Evolutionary conservation across 64 coral and sea anemone genomes (phyloP).

Genomic region (Stylophora pistillata): DNA sequence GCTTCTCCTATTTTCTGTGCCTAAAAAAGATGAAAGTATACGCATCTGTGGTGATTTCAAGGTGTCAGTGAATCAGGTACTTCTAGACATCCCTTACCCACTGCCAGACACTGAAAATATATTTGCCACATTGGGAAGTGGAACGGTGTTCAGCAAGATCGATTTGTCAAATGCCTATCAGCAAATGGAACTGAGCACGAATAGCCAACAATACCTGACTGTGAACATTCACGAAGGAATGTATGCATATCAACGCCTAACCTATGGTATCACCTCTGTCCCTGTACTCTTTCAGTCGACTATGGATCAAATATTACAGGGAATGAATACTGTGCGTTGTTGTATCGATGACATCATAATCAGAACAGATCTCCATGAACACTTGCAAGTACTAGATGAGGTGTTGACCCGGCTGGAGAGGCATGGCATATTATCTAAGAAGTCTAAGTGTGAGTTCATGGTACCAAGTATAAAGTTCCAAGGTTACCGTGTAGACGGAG

Average conservation of each 20-base stretch:
- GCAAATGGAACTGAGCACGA: slow-evolving; percentile 45
- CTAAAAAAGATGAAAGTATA: slow-evolving; percentile 34
- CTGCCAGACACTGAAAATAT: slow-evolving; percentile 49
- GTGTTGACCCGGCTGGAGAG: slow-evolving; percentile 43
- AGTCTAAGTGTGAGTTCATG: slow-evolving; percentile 56
- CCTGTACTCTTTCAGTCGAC: slow-evolving; percentile 56
- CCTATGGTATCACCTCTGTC: slow-evolving; percentile 47
- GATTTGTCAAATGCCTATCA: slow-evolving; percentile 50
- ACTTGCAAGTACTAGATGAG: slow-evolving; percentile 59
- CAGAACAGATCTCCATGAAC: slow-evolving; percentile 38
- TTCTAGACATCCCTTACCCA: slow-evolving; percentile 34
- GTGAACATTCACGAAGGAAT: slow-evolving; percentile 53
- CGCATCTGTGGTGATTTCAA: slow-evolving; percentile 57
- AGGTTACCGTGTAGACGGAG: slow-evolving; percentile 28
- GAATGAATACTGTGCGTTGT: slow-evolving; percentile 31
- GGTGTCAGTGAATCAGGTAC: slow-evolving; percentile 19
- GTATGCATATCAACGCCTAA: slow-evolving; percentile 60
- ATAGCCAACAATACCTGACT: slow-evolving; percentile 52
- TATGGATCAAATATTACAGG: slow-evolving; percentile 62
- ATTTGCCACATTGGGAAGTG: slow-evolving; percentile 45
- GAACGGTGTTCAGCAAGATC: slow-evolving; percentile 60
- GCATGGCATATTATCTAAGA: slow-evolving; percentile 45
- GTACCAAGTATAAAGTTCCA: slow-evolving; percentile 31
- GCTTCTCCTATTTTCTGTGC: slow-evolving; percentile 44
- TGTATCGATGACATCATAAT: slow-evolving; percentile 61